phyloP scores from a whole-genome alignment of 1,140 invertebrate genomes.

The Magallana ariakensis region DNA sequence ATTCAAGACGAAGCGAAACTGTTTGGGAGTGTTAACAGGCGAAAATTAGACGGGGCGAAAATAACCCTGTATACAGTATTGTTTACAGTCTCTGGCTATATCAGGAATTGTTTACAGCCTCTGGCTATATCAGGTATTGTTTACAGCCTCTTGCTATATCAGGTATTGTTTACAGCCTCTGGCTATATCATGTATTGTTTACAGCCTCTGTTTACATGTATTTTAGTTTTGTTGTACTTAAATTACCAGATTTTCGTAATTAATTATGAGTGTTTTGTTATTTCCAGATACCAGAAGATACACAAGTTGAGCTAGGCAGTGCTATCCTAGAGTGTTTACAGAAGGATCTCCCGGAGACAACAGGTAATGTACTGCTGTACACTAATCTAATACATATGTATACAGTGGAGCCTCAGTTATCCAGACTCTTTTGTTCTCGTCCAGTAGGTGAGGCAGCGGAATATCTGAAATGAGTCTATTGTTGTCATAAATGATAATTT shows the following conservation, averaged over 20 bases:
- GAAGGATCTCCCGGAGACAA: conserved; percentile 57
- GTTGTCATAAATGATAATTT: too few species aligned
- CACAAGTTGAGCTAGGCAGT: conserved; percentile 63
- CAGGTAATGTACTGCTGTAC: conserved; percentile 52
- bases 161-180: background rate
- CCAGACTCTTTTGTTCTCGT: too few species aligned
- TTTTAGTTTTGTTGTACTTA: background rate
- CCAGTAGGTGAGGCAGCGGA: too few species aligned
- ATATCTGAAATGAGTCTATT: too few species aligned
- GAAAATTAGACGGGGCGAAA: too few species aligned
- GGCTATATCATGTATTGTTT: background rate
- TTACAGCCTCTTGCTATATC: background rate
- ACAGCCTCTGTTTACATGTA: background rate
- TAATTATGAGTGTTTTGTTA: background rate
- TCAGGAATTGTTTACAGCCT: background rate
- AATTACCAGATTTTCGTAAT: background rate
- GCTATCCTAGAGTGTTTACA: conserved; percentile 63
- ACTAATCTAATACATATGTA: too few species aligned
- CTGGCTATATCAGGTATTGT: background rate
- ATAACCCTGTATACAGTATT: too few species aligned
- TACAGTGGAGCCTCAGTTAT: too few species aligned
- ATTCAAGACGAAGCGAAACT: too few species aligned
- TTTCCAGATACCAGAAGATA: conserved; percentile 58
- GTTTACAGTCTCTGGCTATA: too few species aligned
- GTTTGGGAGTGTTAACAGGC: too few species aligned